Evolutionary conservation across 2,797 vertebrate species (phyloP).

Genomic region (Bradypodion ventrale): DNA sequence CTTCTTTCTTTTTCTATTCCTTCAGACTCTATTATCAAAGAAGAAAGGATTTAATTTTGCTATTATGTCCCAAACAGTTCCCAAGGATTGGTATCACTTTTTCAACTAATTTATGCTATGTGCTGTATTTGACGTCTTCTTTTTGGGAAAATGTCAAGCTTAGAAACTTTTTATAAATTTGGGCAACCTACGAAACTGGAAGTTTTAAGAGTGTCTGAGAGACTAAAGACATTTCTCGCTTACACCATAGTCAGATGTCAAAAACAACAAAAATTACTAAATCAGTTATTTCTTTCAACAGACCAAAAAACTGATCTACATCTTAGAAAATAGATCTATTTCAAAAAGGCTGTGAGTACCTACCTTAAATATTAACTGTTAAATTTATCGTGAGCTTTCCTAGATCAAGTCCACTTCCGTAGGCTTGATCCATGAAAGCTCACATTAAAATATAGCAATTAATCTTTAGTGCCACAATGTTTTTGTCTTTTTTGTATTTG

Average conservation of each 20-base stretch:
- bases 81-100: slow-evolving; percentile 26
- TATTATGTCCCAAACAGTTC: background rate
- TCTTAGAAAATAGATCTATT: background rate
- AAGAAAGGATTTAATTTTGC: no score
- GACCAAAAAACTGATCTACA: background rate
- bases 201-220: background rate
- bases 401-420: no score
- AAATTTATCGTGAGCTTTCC: no score
- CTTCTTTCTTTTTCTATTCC: background rate
- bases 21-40: background rate
- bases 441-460: no score
- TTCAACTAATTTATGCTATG: slow-evolving; percentile 14
- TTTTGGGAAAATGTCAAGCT: slow-evolving; percentile 23
- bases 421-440: no score
- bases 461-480: no score
- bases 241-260: background rate
- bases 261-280: background rate
- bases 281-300: background rate
- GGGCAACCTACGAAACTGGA: background rate
- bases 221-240: background rate
- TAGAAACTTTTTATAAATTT: background rate
- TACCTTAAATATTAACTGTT: no score
- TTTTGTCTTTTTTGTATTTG: no score
- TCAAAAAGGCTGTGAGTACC: no score
- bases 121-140: background rate